Evolutionary conservation across 2,888 invertebrate genomes (phyloP), one percentile per base, ranked within the genome.

Genomic region (Sarcophaga rosellei): DNA sequence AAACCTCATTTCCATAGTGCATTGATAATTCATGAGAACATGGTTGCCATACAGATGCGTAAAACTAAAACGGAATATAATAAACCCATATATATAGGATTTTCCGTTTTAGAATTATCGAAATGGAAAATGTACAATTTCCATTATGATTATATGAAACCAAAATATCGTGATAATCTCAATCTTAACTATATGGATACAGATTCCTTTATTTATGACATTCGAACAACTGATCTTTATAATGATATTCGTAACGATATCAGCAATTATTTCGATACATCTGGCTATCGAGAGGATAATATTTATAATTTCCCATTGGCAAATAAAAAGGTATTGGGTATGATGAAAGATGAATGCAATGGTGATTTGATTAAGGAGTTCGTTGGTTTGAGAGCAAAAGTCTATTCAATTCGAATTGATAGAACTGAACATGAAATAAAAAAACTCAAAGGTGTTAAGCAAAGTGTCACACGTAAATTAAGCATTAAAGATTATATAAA

Each of bases 231-330:
- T 75, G 47, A 66, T 45, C 81, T 81, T 20, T 70, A 84, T 35
- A 72, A 84, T 69, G 82, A 86, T 77, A 84, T 87, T 59, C 47
- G 57, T 59, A 17, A 15, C 61, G 84, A 85, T 76, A 82, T 85
- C 57, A 59, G 45, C 11, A 17, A 11, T 10, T 47, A 81, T 63
- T 92, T 92, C 87, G 92, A 92, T 88, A 91, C 91, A 57, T 91
- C 90, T 10, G 89, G 89, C 81, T 91, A 90, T 83, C 45, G 79
- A 15, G 17, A 69, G 12, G 73, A 88, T 74, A 92, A 91, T 88
- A 23, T 77, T 11, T 90, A 89, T 81, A 78, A 83, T 12, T 89
- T 91, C 15, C 88, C 89, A 0, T 59, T 20, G 44, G 4, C 63
- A 25, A 80, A 79, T 59, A 59, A 74, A 69, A 59, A 83, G 81